Percentiles rank a stretch among this genome's conserved stretches.
Conservation (phyloP, 2,113 vertebrate species). For the Chloroceryle aenea region DNA sequence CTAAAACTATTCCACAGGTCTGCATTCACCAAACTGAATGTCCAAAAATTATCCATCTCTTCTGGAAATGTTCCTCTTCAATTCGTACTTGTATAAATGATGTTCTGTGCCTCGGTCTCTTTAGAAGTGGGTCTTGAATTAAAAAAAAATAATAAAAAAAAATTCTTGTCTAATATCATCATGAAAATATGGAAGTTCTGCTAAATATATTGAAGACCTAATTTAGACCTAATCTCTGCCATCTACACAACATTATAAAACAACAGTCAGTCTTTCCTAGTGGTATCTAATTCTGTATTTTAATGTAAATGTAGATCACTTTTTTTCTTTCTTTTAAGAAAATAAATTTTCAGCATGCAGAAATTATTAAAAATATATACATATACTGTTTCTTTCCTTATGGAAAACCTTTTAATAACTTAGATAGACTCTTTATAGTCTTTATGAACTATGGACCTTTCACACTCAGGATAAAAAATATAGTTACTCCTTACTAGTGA, state of each 20-base stretch:
- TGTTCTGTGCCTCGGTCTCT: neutral
- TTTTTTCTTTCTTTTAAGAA: neutral
- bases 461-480: slow-evolving; percentile 55
- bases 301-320: neutral
- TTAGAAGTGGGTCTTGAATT: neutral
- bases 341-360: neutral
- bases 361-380: neutral
- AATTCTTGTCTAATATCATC: rapidly evolving
- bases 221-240: neutral
- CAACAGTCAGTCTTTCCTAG: neutral
- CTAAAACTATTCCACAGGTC: neutral
- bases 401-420: slow-evolving; percentile 64
- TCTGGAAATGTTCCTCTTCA: neutral
- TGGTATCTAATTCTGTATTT: neutral
- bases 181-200: neutral
- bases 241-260: neutral
- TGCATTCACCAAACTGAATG: neutral
- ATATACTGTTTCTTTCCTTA: neutral
- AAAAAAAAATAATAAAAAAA: neutral
- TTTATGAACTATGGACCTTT: slow-evolving; percentile 71
- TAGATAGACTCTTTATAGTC: slow-evolving; percentile 25
- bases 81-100: rapidly evolving
- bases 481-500: slow-evolving; percentile 58
- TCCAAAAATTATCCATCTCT: neutral
- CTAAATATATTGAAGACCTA: neutral